Conservation (phyloP, 2,113 vertebrate genomes). For the Syngnathus scovelli region DNA sequence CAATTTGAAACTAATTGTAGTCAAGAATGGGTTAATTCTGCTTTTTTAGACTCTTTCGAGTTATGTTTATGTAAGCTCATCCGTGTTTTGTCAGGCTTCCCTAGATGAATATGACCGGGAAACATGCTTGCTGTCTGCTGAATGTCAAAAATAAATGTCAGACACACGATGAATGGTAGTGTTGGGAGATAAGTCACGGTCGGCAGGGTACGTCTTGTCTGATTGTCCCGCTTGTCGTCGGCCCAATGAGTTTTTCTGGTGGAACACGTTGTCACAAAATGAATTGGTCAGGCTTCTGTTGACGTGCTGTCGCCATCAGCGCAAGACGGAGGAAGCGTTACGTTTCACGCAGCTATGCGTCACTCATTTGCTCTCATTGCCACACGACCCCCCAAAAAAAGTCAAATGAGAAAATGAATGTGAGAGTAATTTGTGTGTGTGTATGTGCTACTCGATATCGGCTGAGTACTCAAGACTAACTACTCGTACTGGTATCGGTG, state of each 20-base stretch:
- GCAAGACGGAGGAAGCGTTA: not conserved
- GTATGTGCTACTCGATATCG: too few species aligned
- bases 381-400: not conserved
- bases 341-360: not conserved
- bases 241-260: slow-evolving; percentile 17
- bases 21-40: too few species aligned
- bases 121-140: not conserved
- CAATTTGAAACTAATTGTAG: too few species aligned
- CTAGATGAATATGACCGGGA: slow-evolving; percentile 8
- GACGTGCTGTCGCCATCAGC: slow-evolving; percentile 31
- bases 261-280: slow-evolving; percentile 23
- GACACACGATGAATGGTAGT: not conserved
- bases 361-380: not conserved
- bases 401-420: too few species aligned
- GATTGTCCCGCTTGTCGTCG: not conserved
- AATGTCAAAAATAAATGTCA: slow-evolving; percentile 42
- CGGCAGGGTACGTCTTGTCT: not conserved
- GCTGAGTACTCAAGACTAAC: too few species aligned
- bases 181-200: not conserved
- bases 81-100: not conserved
- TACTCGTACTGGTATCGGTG: too few species aligned
- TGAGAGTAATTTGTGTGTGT: too few species aligned
- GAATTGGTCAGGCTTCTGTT: slow-evolving; percentile 12
- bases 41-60: too few species aligned
- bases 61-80: too few species aligned